Percentiles rank a stretch among this genome's conserved stretches.
phyloP scores from a whole-genome alignment of 1,140 invertebrate species.

The Melitaea cinxia region DNA sequence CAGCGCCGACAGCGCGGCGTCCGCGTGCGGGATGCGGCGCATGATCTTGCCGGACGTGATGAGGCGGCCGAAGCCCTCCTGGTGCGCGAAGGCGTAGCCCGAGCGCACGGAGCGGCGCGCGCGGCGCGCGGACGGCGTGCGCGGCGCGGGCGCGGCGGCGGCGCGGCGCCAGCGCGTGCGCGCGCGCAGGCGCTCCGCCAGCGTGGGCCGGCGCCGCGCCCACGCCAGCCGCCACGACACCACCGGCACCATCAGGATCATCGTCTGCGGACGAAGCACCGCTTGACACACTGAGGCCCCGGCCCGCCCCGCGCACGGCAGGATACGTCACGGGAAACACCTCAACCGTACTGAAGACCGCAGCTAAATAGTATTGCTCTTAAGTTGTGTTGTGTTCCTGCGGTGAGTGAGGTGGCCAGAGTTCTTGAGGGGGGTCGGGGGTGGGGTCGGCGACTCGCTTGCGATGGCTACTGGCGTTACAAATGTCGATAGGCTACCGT shows the following conservation, averaged over 20 bases:
- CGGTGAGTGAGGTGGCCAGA: too few relatives aligned
- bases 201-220: constrained; percentile 92
- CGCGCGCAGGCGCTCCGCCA: constrained; percentile 95
- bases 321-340: too few relatives aligned
- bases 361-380: too few relatives aligned
- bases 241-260: constrained; percentile 93
- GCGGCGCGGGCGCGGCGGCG: constrained; percentile 87
- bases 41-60: constrained; percentile 99
- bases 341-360: too few relatives aligned
- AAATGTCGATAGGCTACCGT: too few relatives aligned
- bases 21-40: constrained; percentile 89
- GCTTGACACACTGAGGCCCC: not conserved
- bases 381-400: too few relatives aligned
- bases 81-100: constrained; percentile 99
- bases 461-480: too few relatives aligned
- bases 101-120: constrained; percentile 95
- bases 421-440: too few relatives aligned
- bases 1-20: constrained; percentile 81
- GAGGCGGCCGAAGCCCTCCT: constrained; percentile 97
- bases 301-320: not conserved
- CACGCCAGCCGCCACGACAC: constrained; percentile 97
- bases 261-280: constrained; percentile 83
- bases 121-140: constrained; percentile 92
- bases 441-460: too few relatives aligned
- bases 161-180: constrained; percentile 76